Base-by-base conservation (phyloP, 2,113 vertebrate genomes). In the Mionectes macconnelli region DNA sequence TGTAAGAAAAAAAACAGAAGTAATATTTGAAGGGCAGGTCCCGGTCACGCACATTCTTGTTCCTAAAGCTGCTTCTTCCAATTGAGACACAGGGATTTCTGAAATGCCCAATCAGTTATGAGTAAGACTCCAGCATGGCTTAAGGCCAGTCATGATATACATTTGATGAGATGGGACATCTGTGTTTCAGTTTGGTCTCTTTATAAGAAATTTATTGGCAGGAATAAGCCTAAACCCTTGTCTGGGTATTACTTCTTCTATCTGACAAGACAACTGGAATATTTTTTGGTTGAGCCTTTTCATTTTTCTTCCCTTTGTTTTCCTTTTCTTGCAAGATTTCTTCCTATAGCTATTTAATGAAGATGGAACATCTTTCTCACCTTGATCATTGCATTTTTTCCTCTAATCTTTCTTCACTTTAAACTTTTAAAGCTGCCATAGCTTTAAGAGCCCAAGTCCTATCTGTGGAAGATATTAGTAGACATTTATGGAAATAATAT, bases 101-200 rank as follows among this genome's bases (percentile, higher is more conserved):
- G 75, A 90, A 93, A 88, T 92, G 92, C 40, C 86, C 93, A 90
- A 57, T 96, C 79, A 74, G 64, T 84, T 93, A 77, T 81, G 59
- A 93, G n/a, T 37, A 70, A 84, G 68, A 60, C 31, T 93, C 22
- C 31, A 93, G 37, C 39, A 53, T 57, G 85, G 82, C 90, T 95
- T 92, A 94, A 72, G 64, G 56, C 85, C 88, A 92, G 64, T 91
- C 44, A 22, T 66, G 88, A 69, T 87, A 84, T 64, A 68, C 20
- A 68, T 89, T 64, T 89, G 93, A 96, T 95, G 90, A 97, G 85
- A 97, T 90, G 52, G 83, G 96, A 96, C 93, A 96, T 96, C 94
- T 96, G 94, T 88, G 68, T 72, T 95, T 96, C 79, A 75, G 75
- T 90, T 95, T 89, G 73, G 49, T 63, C 52, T 89, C 73, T 78